Base-by-base conservation (phyloP, 2,888 invertebrate species). In the Lacanobia oleracea region DNA sequence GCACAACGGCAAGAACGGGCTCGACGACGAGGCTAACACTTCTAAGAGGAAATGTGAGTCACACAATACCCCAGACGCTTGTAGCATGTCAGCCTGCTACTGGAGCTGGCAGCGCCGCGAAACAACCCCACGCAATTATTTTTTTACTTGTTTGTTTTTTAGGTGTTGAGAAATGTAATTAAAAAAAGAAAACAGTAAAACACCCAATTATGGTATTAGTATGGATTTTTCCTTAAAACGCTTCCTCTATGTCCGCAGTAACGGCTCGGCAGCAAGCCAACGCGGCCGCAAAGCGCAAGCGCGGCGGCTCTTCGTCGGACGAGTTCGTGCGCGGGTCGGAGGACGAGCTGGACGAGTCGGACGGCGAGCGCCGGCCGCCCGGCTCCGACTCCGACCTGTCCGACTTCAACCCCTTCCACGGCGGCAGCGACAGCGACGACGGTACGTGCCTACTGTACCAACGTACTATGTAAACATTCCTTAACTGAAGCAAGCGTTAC, bases 381-480 rank as follows among this genome's bases (percentile, higher is more conserved):
- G 86, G 65, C 37, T 92, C 94, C 33, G 94, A 95, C 89, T 94
- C 94, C 0, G 95, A 95, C 33, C 88, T 92, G 67, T 98, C 98
- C 85, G 99, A 98, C 94, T 98, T 98, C 91, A 99, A 99, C 96
- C 99, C 99, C 89, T 98, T 98, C 91, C 97, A 97, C 76, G 97
- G 97, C 64, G 98, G 98, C 88, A 97, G 97, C 87, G 98, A 98
- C 87, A 98, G 98, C 54, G 98, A 98, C 88, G 97, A 97, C 85
- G 98, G 98, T 96, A 6, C 73, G 56, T 33, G 33, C 33, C 33
- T 27, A 6, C 33, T 4, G 33, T 2, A 33, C 33, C 4, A 27
- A 27, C 27, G 27, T 27, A 3, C 2, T 2, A 27, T 27, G 3
- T 27, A 27, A 27, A 27, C 27, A 27, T 27, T 27, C 27, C n/a